Conservation (phyloP, 2,888 invertebrate genomes). For the Drosophila tanythrix region DNA sequence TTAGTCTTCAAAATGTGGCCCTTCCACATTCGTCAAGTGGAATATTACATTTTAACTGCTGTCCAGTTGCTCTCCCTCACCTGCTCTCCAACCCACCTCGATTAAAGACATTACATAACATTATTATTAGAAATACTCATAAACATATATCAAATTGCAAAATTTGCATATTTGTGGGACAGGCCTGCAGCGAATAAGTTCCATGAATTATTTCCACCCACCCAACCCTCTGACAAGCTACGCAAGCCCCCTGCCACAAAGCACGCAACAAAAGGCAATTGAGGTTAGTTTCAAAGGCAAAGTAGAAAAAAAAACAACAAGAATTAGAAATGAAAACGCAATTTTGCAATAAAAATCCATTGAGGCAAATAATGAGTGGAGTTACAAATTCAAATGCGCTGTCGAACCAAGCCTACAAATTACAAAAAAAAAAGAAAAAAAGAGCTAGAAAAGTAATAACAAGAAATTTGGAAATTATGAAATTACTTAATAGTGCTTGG, state of each 20-base stretch:
- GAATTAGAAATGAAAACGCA: constrained; percentile 69
- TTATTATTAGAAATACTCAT: constrained; percentile 26
- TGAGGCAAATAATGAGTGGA: constrained; percentile 45
- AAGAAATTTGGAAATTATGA: constrained; percentile 46
- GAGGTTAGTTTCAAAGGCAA: constrained; percentile 29
- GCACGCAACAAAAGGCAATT: constrained; percentile 39
- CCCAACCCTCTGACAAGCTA: neutral
- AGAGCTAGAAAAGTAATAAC: constrained; percentile 11
- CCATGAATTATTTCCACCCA: constrained; percentile 29
- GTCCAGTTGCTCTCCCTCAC: neutral
- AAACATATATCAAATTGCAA: constrained; percentile 45
- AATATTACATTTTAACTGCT: neutral
- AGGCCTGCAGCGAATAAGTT: constrained; percentile 25
- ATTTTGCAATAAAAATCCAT: constrained; percentile 75
- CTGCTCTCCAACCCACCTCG: neutral
- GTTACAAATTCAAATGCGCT: constrained; percentile 17
- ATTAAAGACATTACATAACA: constrained; percentile 37
- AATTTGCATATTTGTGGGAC: constrained; percentile 54
- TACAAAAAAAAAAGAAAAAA: constrained; percentile 24
- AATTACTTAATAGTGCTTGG: constrained; percentile 64
- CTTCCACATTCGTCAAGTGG: neutral
- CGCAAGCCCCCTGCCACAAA: neutral
- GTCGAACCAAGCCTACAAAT: constrained; percentile 39
- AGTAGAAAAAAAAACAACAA: constrained; percentile 17
- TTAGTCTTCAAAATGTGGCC: neutral